Percentiles rank a stretch among this genome's conserved stretches.
phyloP scores from a whole-genome alignment of 92 coral and sea anemone genomes.

The Virgularia gustaviana region DNA sequence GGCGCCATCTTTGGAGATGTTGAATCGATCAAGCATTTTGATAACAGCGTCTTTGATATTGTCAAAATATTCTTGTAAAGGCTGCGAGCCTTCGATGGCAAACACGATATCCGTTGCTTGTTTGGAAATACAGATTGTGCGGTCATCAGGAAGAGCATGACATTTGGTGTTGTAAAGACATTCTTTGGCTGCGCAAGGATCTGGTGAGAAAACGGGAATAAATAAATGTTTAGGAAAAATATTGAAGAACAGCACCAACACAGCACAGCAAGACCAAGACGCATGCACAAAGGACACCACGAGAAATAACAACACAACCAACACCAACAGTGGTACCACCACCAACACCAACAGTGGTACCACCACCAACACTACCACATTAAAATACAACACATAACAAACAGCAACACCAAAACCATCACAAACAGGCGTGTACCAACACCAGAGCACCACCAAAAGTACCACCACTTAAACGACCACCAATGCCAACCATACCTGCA shows the following conservation, averaged over 20 bases:
- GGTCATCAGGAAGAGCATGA: constrained; percentile 25
- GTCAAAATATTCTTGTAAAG: constrained; percentile 57
- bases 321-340: not conserved
- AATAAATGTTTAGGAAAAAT: not conserved
- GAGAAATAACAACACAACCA: not conserved
- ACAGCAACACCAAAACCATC: not conserved
- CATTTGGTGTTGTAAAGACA: constrained; percentile 17
- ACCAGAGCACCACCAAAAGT: not conserved
- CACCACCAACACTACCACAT: not conserved
- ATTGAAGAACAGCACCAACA: not conserved
- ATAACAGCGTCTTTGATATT: constrained; percentile 59
- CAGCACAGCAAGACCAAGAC: too few relatives aligned
- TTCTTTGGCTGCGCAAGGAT: constrained; percentile 31
- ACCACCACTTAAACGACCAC: not conserved
- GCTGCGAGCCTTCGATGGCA: constrained; percentile 72
- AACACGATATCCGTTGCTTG: constrained; percentile 60
- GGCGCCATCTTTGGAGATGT: constrained; percentile 64
- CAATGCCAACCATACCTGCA: constrained; percentile 6
- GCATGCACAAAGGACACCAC: too few relatives aligned
- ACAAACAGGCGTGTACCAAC: not conserved
- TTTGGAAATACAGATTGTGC: constrained; percentile 14
- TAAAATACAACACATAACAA: not conserved
- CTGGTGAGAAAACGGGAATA: too few relatives aligned
- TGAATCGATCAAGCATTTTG: constrained; percentile 47
- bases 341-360: not conserved